Base-by-base conservation (phyloP, 2,888 invertebrate species). In the Noctua janthina region DNA sequence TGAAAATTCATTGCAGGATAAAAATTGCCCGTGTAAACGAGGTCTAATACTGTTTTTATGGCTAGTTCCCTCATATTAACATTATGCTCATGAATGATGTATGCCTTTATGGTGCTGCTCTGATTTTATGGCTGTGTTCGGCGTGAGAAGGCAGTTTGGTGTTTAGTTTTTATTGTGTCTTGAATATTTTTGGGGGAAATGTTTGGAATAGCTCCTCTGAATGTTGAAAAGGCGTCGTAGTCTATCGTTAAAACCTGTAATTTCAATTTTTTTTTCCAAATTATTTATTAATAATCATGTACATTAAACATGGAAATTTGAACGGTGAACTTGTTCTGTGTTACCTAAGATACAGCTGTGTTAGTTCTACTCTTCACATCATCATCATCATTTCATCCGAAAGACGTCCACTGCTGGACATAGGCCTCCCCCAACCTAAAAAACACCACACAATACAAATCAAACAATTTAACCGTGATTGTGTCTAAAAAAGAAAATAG, bases 11-110 rank as follows among this genome's bases (percentile, higher is more conserved):
- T 29, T 46, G 46, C 46, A 68, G 46, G 17, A 46, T 68, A 17
- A 46, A 68, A 46, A 17, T 23, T 17, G n/a, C n/a, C n/a, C 8
- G 46, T 68, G 46, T 68, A n/a, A 68, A 68, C 46, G 68, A 68
- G n/a, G 68, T 46, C n/a, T 68, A 89, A 90, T 91, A 89, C 87
- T 77, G 86, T 90, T 92, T 92, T 92, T 92, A 92, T 88, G 89
- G 88, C 85, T 91, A 91, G 92, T 92, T 92, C 85, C 80, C 81
- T 83, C 71, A 88, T 90, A 88, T 82, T 77, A 86, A 82, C 88
- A 82, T 82, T 86, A 88, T 86, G 87, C 77, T 85, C 84, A 88
- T 91, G 84, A 86, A 87, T 88, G 76, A 86, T 90, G 86, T 85
- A 86, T 88, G 51, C 20, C 17, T 88, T 70, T 84, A 83, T 89